Evolutionary conservation across 2,113 vertebrate genomes (phyloP).

Genomic region (Tenrec ecaudatus): DNA sequence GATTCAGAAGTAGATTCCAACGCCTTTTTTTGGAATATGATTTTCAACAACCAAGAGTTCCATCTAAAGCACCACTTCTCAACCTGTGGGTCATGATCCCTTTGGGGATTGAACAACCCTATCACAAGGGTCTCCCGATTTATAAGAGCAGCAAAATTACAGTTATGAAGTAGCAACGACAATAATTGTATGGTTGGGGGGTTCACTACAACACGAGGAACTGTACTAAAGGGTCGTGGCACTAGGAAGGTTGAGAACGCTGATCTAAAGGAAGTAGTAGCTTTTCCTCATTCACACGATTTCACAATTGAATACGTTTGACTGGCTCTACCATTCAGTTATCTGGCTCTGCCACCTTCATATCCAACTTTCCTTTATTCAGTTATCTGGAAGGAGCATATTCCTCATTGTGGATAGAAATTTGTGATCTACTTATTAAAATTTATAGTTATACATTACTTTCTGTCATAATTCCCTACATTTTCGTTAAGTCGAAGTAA

Average conservation of each 20-base stretch:
- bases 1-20: neutral
- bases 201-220: too few species aligned
- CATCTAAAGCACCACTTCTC: neutral
- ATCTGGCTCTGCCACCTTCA: too few species aligned
- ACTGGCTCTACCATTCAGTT: neutral
- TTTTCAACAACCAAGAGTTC: neutral
- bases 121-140: too few species aligned
- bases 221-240: too few species aligned
- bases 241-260: too few species aligned
- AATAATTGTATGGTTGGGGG: too few species aligned
- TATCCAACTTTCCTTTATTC: neutral
- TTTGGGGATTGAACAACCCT: too few species aligned
- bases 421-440: conserved; percentile 1
- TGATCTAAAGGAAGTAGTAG: neutral
- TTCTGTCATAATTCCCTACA: neutral
- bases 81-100: too few species aligned
- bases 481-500: conserved; percentile 59
- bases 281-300: neutral
- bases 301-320: neutral
- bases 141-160: too few species aligned
- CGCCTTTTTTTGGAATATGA: too few species aligned
- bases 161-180: too few species aligned
- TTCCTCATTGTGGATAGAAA: neutral
- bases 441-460: neutral
- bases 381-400: neutral